Evolutionary conservation across 2,888 invertebrate species (phyloP).

Genomic region (Trissolcus japonicus): DNA sequence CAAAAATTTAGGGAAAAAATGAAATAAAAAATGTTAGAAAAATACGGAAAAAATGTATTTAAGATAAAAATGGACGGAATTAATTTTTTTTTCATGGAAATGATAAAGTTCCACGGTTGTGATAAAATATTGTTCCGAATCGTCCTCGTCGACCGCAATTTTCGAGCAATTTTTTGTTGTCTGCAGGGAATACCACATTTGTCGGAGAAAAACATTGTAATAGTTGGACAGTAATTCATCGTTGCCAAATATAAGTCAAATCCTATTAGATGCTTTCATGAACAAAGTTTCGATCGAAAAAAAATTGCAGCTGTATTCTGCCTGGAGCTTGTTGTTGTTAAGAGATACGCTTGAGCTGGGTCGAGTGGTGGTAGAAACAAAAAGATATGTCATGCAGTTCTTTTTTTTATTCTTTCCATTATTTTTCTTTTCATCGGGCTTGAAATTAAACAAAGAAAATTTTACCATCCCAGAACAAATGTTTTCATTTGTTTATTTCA

Average conservation of each 20-base stretch:
- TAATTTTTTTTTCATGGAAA: no score
- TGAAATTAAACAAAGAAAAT: constrained; percentile 4
- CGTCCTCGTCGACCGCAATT: no score
- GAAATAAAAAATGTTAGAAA: no score
- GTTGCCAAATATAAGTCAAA: constrained; percentile 52
- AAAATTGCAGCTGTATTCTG: constrained; percentile 19
- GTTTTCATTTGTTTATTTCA: neutral
- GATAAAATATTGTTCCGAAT: no score
- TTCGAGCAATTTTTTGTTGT: neutral
- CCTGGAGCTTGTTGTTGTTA: constrained; percentile 13
- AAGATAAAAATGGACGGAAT: no score
- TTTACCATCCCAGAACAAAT: neutral
- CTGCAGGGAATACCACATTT: constrained; percentile 17
- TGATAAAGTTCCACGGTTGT: no score
- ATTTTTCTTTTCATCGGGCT: neutral
- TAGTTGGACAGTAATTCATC: constrained; percentile 40
- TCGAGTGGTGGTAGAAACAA: constrained; percentile 30
- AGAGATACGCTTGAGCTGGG: constrained; percentile 27
- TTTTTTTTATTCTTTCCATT: neutral
- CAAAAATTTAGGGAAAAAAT: no score
- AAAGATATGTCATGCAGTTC: constrained; percentile 4
- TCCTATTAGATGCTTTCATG: constrained; percentile 33
- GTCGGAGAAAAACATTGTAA: constrained; percentile 42
- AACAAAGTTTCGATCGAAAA: constrained; percentile 12
- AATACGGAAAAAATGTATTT: no score